Evolutionary conservation across 2,797 vertebrate genomes (phyloP), one percentile per base, ranked within the genome.

Genomic region (Oreortyx pictus): DNA sequence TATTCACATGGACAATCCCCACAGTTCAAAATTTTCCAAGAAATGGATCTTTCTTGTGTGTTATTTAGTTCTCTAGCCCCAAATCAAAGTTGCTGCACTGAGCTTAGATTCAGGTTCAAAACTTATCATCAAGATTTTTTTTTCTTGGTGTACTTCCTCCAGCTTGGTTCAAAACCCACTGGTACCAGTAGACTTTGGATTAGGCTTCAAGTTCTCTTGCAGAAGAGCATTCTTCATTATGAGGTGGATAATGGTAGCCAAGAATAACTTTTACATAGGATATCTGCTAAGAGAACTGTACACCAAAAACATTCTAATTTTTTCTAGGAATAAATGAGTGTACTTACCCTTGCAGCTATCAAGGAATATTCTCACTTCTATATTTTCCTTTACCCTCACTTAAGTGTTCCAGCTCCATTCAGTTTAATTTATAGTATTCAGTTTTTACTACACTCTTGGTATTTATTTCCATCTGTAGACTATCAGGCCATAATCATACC

Each of bases 1-100:
- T 59, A 88, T 59, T 85, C 20, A 47, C 19, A 44, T 43, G n/a
- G 67, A 80, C 94, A 94, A 95, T 82, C 33, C 39, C 57, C 46
- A 37, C 33, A 79, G 70, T 59, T 90, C 73, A 87, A 89, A 50
- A 52, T 54, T 89, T 86, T 88, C 35, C 56, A 89, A 25, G 23
- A 9, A 33, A 66, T 49, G 85, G 27, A 71, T 23, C 1, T 19
- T 80, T 81, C 43, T 83, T 80, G 23, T 67, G 67, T 86, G 27
- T 57, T 90, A 75, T 75, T 92, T 72, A 85, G 57, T 39, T 89
- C 49, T 76, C 41, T 43, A 89, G 31, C 19, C 39, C 39, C 44
- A 52, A 17, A 57, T 50, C 33, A 76, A 84, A 79, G 14, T 81
- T 88, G 3, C 23, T 94, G 59, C 66, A 62, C 25, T 59, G 20